phyloP scores from a whole-genome alignment of 2,113 vertebrate genomes.

The Talpa occidentalis region DNA sequence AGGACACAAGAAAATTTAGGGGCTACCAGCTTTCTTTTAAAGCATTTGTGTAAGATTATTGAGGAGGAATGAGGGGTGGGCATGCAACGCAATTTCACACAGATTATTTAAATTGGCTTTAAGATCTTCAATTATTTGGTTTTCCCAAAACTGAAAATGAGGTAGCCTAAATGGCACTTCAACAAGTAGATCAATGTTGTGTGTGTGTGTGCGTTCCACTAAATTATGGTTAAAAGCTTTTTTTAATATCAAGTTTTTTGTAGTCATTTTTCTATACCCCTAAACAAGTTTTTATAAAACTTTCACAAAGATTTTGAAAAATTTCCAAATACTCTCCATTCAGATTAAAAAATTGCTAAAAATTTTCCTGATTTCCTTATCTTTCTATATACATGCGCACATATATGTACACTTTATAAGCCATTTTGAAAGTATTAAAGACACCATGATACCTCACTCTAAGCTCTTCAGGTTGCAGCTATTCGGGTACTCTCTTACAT shows the following conservation, averaged over 20 bases:
- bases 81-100: not conserved
- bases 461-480: not conserved
- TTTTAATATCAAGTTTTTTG: not conserved
- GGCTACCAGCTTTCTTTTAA: not conserved
- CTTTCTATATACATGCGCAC: not conserved
- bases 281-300: not conserved
- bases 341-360: not conserved
- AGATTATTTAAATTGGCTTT: not conserved
- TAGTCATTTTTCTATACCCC: not conserved
- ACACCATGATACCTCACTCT: not conserved
- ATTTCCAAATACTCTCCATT: not conserved
- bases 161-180: not conserved
- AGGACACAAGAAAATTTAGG: not conserved
- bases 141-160: not conserved
- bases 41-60: not conserved
- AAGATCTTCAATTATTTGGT: not conserved
- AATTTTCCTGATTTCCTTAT: not conserved
- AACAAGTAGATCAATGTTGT: not conserved
- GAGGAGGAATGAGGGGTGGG: not conserved
- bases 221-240: not conserved
- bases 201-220: not conserved
- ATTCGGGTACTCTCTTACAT: not conserved
- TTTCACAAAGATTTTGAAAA: conserved; percentile 19
- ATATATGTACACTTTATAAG: not conserved
- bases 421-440: not conserved